Base-by-base conservation (phyloP, 2,113 vertebrate species). In the Amphiprion ocellaris region DNA sequence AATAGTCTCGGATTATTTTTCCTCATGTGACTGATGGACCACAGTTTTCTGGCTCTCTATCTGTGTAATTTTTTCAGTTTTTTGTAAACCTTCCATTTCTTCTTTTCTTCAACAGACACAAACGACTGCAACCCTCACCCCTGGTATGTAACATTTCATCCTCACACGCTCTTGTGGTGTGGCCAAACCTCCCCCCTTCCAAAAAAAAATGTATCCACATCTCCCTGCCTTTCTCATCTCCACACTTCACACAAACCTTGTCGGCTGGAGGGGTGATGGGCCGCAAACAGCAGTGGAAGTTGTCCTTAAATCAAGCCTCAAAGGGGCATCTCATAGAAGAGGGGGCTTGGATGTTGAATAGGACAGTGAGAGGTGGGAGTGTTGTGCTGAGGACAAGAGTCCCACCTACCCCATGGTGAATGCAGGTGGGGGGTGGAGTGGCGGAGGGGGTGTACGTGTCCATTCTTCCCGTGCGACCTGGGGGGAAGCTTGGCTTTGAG, bases 61-160 rank as follows among this genome's bases (percentile, higher is more conserved):
- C 30, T 33, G 30, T 33, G 30, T 5, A 46, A 10, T 46, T 46
- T 46, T 16, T 5, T 17, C 46, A 47, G 11, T 16, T 47, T 47
- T 17, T 33, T 33, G 7, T 26, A 39, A 78, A 19, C 21, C 56
- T 17, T n/a, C 49, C 28, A 8, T 68, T 52, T 75, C 0, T 53
- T 24, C 2, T 72, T 73, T 24, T 70, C 67, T 69, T 54, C 37
- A 0, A 84, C 94, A 99, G 98, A 99, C 83, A 98, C 94, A 73
- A 98, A 99, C 7, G 97, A 99, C 90, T 99, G 98, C 93, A 97
- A 96, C 88, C 97, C 98, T 83, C 96, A 98, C 85, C 98, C 98
- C 4, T 99, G 98, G 98, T 99, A 95, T 92, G 97, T 95, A 56
- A 7, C 5, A 24, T 28, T 66, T 62, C 56, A 81, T 65, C 60